These are phyloP conservation scores for Nyctereutes procyonoides DNA, from an alignment of 2,113 vertebrate species.

Conservation along the genomic window DNA sequence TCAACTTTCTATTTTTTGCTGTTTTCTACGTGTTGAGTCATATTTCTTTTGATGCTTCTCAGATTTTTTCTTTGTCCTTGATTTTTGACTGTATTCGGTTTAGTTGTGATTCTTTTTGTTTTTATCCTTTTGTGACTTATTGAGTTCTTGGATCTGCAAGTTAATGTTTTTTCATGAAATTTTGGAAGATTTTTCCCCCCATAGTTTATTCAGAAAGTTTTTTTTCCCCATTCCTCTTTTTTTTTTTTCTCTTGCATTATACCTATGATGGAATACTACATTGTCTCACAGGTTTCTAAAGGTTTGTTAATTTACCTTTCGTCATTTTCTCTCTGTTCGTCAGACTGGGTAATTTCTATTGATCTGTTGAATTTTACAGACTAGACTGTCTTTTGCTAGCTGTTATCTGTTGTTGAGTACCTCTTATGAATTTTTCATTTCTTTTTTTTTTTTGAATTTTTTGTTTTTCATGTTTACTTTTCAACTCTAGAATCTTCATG, in stretches of 20 bases:
- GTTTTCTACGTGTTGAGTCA: neutral
- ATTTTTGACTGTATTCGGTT: neutral
- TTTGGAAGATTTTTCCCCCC: neutral
- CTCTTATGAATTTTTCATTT: neutral
- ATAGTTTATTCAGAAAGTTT: neutral
- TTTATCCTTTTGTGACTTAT: neutral
- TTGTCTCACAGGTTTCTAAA: neutral
- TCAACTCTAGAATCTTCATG: neutral
- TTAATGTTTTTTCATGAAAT: neutral
- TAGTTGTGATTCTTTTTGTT: conserved; percentile 14
- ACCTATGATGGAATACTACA: neutral
- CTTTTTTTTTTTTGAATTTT: neutral
- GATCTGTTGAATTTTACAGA: neutral
- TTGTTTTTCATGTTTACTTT: neutral
- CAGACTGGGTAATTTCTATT: neutral
- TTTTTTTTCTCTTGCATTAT: neutral
- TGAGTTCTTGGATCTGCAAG: neutral
- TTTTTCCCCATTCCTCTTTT: neutral
- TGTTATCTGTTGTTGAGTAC: neutral
- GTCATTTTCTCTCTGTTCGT: neutral
- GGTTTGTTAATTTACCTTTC: neutral
- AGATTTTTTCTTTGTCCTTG: neutral
- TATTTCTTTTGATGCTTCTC: neutral
- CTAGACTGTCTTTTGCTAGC: neutral
- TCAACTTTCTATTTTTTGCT: neutral